phyloP scores from a whole-genome alignment of 92 coral and sea anemone species.

The Blastomussa wellsi region DNA sequence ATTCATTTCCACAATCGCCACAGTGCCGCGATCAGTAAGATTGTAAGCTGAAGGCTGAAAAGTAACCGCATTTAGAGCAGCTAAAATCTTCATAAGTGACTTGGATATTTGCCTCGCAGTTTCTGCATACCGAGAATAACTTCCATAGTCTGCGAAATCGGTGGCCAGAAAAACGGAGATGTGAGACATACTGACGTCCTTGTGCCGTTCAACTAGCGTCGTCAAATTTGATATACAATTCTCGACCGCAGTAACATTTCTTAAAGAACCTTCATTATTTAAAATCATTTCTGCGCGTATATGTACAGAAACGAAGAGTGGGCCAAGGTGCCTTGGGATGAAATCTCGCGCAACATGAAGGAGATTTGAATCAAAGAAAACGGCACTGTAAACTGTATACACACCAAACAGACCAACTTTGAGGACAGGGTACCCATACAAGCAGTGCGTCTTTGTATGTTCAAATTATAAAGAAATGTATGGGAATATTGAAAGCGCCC shows the following conservation, averaged over 20 bases:
- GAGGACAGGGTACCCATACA: too few species aligned
- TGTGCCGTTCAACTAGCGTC: not conserved
- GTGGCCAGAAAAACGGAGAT: conserved; percentile 76
- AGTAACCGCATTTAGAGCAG: conserved; percentile 46
- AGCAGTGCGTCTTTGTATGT: too few species aligned
- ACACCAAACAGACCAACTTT: too few species aligned
- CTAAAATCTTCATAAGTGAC: conserved; percentile 47
- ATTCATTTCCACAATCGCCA: conserved; percentile 86
- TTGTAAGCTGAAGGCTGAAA: conserved; percentile 58
- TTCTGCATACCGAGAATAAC: conserved; percentile 61
- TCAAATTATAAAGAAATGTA: too few species aligned
- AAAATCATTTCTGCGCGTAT: conserved; percentile 82
- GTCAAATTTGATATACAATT: conserved; percentile 8
- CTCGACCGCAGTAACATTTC: conserved; percentile 3
- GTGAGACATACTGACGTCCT: not conserved
- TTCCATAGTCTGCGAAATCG: conserved; percentile 81
- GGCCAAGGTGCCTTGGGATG: conserved; percentile 52
- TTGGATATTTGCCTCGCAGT: conserved; percentile 49
- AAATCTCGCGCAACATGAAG: conserved; percentile 67
- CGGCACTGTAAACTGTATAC: too few species aligned
- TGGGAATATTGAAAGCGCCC: too few species aligned
- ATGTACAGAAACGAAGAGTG: conserved; percentile 74
- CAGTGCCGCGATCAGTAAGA: conserved; percentile 68
- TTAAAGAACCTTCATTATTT: not conserved
- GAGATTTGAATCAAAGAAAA: conserved; percentile 57